Conservation (phyloP, 1,140 invertebrate genomes). For the Drosophila equinoxialis region DNA sequence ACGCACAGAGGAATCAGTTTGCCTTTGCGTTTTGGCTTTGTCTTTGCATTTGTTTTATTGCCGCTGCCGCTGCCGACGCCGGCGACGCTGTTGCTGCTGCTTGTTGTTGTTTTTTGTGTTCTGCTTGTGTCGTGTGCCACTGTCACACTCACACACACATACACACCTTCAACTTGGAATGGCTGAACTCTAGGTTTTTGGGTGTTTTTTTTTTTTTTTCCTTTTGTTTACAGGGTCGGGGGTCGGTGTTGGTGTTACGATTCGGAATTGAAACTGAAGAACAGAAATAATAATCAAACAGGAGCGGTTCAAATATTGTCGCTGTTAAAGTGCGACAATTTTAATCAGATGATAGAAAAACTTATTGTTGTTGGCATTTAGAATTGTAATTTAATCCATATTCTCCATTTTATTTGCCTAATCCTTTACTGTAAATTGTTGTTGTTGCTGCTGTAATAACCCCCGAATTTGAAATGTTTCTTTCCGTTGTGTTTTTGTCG, state of each 20-base stretch:
- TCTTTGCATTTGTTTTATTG: conserved; percentile 30
- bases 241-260: neutral
- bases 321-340: too few species aligned
- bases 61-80: conserved; percentile 13
- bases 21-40: conserved; percentile 44
- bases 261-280: conserved; percentile 9
- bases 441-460: conserved; percentile 15
- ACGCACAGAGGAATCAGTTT: conserved; percentile 44
- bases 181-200: conserved; percentile 36
- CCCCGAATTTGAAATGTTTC: conserved; percentile 29
- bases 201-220: conserved; percentile 27
- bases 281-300: neutral
- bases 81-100: conserved; percentile 15
- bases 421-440: conserved; percentile 11
- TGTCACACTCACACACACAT: conserved; percentile 44
- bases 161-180: conserved; percentile 69
- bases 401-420: too few species aligned
- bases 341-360: too few species aligned
- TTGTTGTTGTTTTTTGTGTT: conserved; percentile 27
- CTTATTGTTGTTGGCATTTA: too few species aligned
- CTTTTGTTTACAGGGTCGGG: conserved; percentile 33
- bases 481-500: conserved; percentile 12
- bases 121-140: conserved; percentile 70
- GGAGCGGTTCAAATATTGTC: neutral
- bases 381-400: too few species aligned